phyloP scores from a whole-genome alignment of 1,140 invertebrate species.

The Diploscapter pachys region DNA sequence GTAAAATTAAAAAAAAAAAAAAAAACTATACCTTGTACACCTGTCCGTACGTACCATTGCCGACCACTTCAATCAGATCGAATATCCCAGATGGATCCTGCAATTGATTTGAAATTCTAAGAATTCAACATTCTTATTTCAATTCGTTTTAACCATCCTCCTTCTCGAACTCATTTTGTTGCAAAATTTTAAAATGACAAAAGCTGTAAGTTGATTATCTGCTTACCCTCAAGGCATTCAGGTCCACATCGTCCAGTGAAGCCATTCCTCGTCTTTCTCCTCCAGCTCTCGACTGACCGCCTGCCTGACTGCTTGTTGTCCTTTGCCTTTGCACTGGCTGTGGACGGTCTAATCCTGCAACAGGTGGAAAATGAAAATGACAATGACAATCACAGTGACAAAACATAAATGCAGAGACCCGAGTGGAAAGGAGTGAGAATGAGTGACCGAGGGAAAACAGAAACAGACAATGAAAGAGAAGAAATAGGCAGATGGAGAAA shows the following conservation, averaged over 20 bases:
- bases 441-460: too few species aligned
- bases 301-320: too few species aligned
- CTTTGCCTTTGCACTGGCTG: too few species aligned
- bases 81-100: conserved; percentile 99
- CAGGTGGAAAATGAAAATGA: too few species aligned
- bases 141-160: not conserved
- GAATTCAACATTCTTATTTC: not conserved
- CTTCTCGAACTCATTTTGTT: not conserved
- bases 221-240: conserved; percentile 33
- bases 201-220: not conserved
- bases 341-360: too few species aligned
- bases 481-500: too few species aligned
- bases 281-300: too few species aligned
- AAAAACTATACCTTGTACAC: conserved; percentile 67
- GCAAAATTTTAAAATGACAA: not conserved
- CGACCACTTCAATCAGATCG: conserved; percentile 98
- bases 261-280: too few species aligned
- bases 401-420: too few species aligned
- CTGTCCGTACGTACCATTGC: conserved; percentile 99
- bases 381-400: too few species aligned
- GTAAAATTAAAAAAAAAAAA: not conserved
- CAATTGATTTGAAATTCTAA: conserved; percentile 20
- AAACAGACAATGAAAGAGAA: too few species aligned
- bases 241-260: conserved; percentile 34
- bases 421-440: too few species aligned